Base-by-base conservation (phyloP, 2,797 vertebrate species). In the Tiaroga cobitis region DNA sequence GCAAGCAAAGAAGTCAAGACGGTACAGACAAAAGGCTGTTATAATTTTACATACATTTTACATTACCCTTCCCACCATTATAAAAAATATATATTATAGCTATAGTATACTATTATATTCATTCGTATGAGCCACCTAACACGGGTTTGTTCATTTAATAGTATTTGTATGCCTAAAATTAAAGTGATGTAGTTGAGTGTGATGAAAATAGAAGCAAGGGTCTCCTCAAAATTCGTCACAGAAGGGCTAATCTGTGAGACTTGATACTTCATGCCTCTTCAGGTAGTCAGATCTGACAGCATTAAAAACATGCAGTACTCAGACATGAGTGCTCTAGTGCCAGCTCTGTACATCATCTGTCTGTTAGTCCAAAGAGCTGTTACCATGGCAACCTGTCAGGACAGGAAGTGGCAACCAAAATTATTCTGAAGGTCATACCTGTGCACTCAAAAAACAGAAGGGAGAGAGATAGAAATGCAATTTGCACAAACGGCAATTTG, bases 341-440 rank as follows among this genome's bases (percentile, higher is more conserved):
- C 26, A n/a, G 59, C 21, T n/a, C 86, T 80, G 68, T 76, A 82
- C 77, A 88, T 86, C 82, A 86, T 81, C 83, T 82, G 82, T 85
- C 86, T 88, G 70, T 80, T 85, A 75, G 82, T 85, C 87, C 79
- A 51, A 87, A 87, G 89, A 89, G 63, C 63, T 82, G 90, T 91
- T 89, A 81, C 89, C 90, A 89, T 90, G 89, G 89, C 76, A 89
- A 91, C 89, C 65, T 34, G 78, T 86, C 85, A 83, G 78, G 78
- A 88, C 86, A 89, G 87, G 84, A 89, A 91, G 83, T 90, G 85
- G 61, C 83, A 80, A 82, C 74, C 85, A 80, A 89, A 89, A 89
- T 89, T 85, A 86, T 88, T 88, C 78, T 89, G 83, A 91, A 90
- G 90, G 87, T 89, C 87, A 89, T 90, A 87, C 85, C 86, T 87